Base-by-base conservation (phyloP, 2,797 vertebrate species). In the Coregonus suidteri region DNA sequence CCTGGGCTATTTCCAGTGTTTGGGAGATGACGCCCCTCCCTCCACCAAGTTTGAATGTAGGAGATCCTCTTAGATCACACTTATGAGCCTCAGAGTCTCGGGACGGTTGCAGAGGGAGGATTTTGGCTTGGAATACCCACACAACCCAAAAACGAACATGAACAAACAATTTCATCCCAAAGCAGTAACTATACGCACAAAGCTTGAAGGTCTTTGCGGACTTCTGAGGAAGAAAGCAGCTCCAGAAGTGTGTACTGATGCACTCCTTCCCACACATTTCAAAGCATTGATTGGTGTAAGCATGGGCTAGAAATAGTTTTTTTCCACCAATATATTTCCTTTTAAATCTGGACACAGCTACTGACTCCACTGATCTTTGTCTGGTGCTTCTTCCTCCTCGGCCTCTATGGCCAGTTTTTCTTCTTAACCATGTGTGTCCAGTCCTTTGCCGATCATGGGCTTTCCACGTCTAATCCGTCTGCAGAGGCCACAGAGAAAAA, bases 401-500 rank as follows among this genome's bases (percentile, higher is more conserved):
- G 54, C 54, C 54, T 18, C 18, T 56, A 25, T 25, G n/a, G 59
- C 20, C 59, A 20, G 59, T 16, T 62, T 62, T 25, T n/a, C 20
- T 62, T 62, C 18, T 20, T 7, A 20, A 25, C n/a, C n/a, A 62
- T 47, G 41, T 47, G 41, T 47, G 41, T 47, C 41, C 41, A 47
- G 7, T n/a, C 20, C n/a, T 62, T 62, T 25, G 59, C 59, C 11
- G 59, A 62, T 11, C 20, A 62, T 62, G 20, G 51, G 52, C 67
- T 56, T 74, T 79, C 70, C 16, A 47, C 20, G 16, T 68, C 68
- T 83, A 72, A 77, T 77, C 56, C 73, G 13, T 31, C 16, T 67
- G 20, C 31, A 59, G 15, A 72, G 64, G 67, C 65, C 25, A 66
- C 30, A 30, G 64, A 66, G 64, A 66, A 31, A 66, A 15, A 4